Evolutionary conservation across 1,140 invertebrate genomes (phyloP).

Genomic region (Halictus rubicundus): DNA sequence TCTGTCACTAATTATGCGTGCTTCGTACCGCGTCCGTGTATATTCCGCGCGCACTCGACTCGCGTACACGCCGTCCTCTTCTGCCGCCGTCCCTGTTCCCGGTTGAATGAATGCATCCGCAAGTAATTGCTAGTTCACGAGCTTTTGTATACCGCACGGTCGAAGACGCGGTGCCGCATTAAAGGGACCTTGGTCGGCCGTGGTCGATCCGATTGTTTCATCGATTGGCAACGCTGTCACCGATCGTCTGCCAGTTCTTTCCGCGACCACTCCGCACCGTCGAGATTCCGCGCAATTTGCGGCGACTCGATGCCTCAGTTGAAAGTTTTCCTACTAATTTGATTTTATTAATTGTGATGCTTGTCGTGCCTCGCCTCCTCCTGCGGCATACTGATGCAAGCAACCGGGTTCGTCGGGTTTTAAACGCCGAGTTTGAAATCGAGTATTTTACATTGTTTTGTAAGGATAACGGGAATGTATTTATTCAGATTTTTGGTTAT

Average conservation of each 20-base stretch:
- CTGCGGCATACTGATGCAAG: too few species aligned
- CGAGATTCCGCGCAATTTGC: background rate
- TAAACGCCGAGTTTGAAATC: too few species aligned
- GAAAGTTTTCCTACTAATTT: background rate
- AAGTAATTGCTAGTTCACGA: slow-evolving; percentile 4
- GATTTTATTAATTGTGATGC: background rate
- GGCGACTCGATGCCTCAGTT: background rate
- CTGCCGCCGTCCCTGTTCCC: background rate
- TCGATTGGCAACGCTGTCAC: background rate
- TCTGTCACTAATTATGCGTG: slow-evolving; percentile 57
- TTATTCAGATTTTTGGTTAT: too few species aligned
- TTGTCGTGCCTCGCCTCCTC: background rate
- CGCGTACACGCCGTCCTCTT: background rate
- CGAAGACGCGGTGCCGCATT: background rate
- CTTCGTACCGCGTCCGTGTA: slow-evolving; percentile 31
- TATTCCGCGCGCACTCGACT: slow-evolving; percentile 37
- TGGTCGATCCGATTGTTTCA: background rate
- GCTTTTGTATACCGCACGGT: background rate
- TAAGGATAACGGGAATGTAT: too few species aligned
- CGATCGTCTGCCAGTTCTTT: background rate
- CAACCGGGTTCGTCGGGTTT: too few species aligned
- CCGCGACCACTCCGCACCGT: background rate
- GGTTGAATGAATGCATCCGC: background rate
- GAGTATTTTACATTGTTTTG: too few species aligned
- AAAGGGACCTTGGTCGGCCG: background rate